phyloP scores from a whole-genome alignment of 2,888 invertebrate genomes.

The Microctonus aethiopoides region DNA sequence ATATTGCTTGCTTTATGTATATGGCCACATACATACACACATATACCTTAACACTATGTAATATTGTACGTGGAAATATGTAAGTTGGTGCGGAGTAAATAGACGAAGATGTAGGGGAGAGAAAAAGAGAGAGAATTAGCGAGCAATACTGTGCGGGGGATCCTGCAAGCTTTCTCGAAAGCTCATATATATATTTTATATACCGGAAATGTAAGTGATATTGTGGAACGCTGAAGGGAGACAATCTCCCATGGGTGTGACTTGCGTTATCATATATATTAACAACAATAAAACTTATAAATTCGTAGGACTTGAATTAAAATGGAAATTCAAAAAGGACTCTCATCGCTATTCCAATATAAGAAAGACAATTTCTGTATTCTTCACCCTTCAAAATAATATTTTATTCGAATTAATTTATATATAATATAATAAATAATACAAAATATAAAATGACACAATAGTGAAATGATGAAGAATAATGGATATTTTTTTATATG shows the following conservation, averaged over 20 bases:
- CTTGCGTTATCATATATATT: conserved; percentile 51
- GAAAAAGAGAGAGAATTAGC: conserved; percentile 24
- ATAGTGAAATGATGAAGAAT: not conserved
- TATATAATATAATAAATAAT: not conserved
- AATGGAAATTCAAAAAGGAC: conserved; percentile 47
- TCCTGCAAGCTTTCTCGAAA: conserved; percentile 35
- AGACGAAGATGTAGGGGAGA: conserved; percentile 13
- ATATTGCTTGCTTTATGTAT: conserved; percentile 43
- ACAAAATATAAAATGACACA: not conserved
- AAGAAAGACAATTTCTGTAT: conserved; percentile 10
- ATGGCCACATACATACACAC: conserved; percentile 35
- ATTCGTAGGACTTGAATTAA: conserved; percentile 45
- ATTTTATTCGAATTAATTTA: not conserved
- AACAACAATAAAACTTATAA: conserved; percentile 53
- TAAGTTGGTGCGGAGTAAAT: conserved; percentile 41
- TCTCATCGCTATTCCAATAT: conserved; percentile 11
- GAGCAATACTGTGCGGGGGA: not conserved
- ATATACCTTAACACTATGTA: no score
- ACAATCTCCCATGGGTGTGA: conserved; percentile 42
- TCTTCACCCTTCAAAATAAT: not conserved
- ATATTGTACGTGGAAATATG: conserved; percentile 49
- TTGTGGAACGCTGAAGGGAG: conserved; percentile 43
- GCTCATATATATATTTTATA: conserved; percentile 8
- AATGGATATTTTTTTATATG: not conserved
- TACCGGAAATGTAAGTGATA: conserved; percentile 46